Base-by-base conservation (phyloP, 30 jellyfish, hydroid and myxozoan genomes). In the Chrysaora quinquecirrha region DNA sequence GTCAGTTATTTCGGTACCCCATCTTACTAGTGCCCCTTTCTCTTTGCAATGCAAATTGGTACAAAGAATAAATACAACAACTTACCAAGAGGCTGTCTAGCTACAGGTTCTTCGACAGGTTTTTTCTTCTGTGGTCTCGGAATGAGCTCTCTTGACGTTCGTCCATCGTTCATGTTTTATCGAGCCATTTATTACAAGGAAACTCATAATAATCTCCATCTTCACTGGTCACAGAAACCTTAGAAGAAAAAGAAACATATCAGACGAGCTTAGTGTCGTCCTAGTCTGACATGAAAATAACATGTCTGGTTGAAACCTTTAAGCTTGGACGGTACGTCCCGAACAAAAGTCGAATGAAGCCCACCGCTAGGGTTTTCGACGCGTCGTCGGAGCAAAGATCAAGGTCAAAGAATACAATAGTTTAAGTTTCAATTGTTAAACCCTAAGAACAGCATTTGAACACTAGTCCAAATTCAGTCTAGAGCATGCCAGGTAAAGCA, bases 161-260 rank as follows among this genome's bases (percentile, higher is more conserved):
- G 82, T n/a, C 96, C 96, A 65, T 87, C 97, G 31, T 87, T 95
- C 27, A 87, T 89, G 62, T 72, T 88, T 78, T 90, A 71, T 94
- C 99, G 21, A 94, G 76, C 99, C 99, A 94, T 48, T 88, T 73
- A 30, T 94, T 80, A 69, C 93, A 90, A 3, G 99, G 99, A 49
- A 94, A 89, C 27, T 94, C 99, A 62, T 87, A 88, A 75, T 88
- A 88, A 58, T 94, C 96, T 3, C 99, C 99, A 12, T 94, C 97
- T 89, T 94, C 97, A 71, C 96, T 85, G 14, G 99, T 94, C 4
- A 89, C 97, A 0, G 97, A 78, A 24, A 94, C 95, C 99, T 94
- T 11, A 1, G 20, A 62, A 71, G 2, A 21, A 34, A 21, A 30
- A 34, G 21, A 47, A 70, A 18, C 52, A 83, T 6, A 25, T 38